Evolutionary conservation across 1,140 invertebrate species (phyloP).

Genomic region (Lerema accius): DNA sequence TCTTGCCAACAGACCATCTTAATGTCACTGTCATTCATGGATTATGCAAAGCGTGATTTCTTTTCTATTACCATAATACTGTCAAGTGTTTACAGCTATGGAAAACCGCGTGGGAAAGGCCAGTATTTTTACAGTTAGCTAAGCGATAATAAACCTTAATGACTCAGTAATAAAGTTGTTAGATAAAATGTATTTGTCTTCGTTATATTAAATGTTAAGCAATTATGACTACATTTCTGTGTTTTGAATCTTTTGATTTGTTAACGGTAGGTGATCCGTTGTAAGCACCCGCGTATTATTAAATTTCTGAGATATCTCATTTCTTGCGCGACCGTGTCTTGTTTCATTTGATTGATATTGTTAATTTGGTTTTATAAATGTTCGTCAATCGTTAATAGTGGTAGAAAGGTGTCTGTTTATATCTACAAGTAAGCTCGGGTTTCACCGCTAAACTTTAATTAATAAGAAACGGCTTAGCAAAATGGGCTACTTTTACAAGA

Average conservation of each 20-base stretch:
- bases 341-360: no score
- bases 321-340: no score
- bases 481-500: no score
- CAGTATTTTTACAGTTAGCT: no score
- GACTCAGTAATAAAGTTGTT: not conserved
- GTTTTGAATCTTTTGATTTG: not conserved
- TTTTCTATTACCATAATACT: slow-evolving; percentile 25
- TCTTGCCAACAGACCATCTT: slow-evolving; percentile 2
- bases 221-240: not conserved
- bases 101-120: slow-evolving; percentile 7
- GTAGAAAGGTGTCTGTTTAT: no score
- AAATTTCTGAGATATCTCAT: no score
- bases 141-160: not conserved
- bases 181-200: not conserved
- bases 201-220: not conserved
- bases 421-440: no score
- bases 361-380: no score
- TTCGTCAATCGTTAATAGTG: no score
- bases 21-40: slow-evolving; percentile 26
- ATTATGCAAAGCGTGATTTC: slow-evolving; percentile 32
- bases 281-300: no score
- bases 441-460: no score
- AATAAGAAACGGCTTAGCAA: no score
- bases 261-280: not conserved
- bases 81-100: slow-evolving; percentile 12